Base-by-base conservation (phyloP, 2,888 invertebrate species). In the Oeneis ivallda region DNA sequence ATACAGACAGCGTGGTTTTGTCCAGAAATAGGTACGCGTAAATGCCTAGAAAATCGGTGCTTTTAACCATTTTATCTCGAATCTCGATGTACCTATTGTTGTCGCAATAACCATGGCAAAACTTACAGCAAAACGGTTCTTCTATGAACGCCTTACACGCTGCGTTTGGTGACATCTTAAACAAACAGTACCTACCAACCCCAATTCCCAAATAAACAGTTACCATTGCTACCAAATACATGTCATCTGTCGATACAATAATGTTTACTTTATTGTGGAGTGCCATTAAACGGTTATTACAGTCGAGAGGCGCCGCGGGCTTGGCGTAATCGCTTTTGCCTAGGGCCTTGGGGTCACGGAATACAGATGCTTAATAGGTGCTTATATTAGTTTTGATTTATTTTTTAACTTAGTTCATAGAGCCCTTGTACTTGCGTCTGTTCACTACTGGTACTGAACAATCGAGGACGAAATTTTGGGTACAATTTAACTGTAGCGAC, bases 261-360 rank as follows among this genome's bases (percentile, higher is more conserved):
- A 56, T 61, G 61, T 61, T 61, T 61, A 26, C 61, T 47, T 52
- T 61, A 61, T 61, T 52, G 50, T 61, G 50, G 52, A 61, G 61
- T 52, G 37, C 50, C 34, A 61, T 61, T 61, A 61, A 17, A 52
- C 37, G 61, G 61, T 61, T 61, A 61, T 61, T 61, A 61, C n/a
- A 13, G 60, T 50, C 41, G 41, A 61, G 61, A 26, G 26, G 50
- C 50, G 61, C 61, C 41, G 39, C 50, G 41, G 52, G 61, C 52
- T 13, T 26, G 26, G 19, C 50, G 61, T 52, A 61, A 61, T 61
- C 50, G 61, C 26, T 61, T 61, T 41, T 26, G 41, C 61, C 41
- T 13, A 19, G 49, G 39, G 60, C 50, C 37, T 39, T 49, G 49
- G 52, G 52, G 26, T 41, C n/a, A 39, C 32, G 15, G 50, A 19